phyloP scores from a whole-genome alignment of 2,113 vertebrate genomes.

The Oryzias woworae region DNA sequence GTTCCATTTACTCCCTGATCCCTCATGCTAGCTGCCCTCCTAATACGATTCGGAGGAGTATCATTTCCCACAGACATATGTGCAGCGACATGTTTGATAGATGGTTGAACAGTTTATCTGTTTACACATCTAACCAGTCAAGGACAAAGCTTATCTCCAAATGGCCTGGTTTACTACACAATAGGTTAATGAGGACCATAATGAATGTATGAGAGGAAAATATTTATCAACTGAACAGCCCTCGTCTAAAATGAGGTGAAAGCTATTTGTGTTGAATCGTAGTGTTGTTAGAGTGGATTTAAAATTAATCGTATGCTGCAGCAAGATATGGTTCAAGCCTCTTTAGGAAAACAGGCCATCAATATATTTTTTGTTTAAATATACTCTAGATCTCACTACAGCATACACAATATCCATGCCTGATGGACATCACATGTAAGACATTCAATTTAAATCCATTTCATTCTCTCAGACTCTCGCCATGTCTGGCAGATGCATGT shows the following conservation, averaged over 20 bases:
- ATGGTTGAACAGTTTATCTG: constrained; percentile 49
- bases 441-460: constrained; percentile 37
- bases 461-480: constrained; percentile 30
- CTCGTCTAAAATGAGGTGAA: constrained; percentile 33
- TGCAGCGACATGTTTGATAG: constrained; percentile 31
- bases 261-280: constrained; percentile 33
- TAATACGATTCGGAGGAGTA: constrained; percentile 14
- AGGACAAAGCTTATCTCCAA: constrained; percentile 54
- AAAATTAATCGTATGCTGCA: constrained; percentile 43
- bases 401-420: background rate
- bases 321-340: background rate
- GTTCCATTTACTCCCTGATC: constrained; percentile 7
- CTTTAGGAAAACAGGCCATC: background rate
- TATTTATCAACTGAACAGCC: constrained; percentile 48
- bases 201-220: constrained; percentile 60
- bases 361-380: background rate
- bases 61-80: constrained; percentile 1
- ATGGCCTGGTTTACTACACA: constrained; percentile 51
- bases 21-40: constrained; percentile 6
- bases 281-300: constrained; percentile 53
- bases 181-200: constrained; percentile 59
- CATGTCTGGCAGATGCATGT: constrained; percentile 42
- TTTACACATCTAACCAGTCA: constrained; percentile 56
- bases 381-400: background rate
- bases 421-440: constrained; percentile 5